A percentile compares a stretch with the other conserved stretches of the same genome.
Conservation (phyloP, 2,797 vertebrate genomes). For the Sparus aurata region DNA sequence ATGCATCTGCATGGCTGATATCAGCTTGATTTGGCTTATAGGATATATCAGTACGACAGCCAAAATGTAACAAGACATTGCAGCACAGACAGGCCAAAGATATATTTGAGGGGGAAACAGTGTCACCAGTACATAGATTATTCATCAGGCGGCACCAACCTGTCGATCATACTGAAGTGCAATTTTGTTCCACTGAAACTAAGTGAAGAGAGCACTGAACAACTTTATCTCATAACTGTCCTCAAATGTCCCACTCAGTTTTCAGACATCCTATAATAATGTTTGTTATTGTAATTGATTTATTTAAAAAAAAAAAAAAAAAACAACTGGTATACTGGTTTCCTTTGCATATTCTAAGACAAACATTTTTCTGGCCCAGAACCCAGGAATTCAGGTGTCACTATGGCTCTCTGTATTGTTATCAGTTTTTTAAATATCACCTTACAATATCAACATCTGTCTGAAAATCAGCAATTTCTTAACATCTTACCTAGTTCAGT, state of each 20-base stretch:
- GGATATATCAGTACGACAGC: neutral
- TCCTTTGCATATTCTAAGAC: too few species aligned
- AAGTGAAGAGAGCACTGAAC: neutral
- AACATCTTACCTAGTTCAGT: slow-evolving; percentile 89
- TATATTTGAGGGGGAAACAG: neutral
- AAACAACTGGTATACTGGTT: too few species aligned
- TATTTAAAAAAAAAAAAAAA: too few species aligned
- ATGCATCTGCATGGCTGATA: neutral
- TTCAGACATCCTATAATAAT: neutral
- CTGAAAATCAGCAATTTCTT: neutral
- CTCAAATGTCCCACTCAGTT: neutral
- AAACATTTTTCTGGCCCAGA: neutral
- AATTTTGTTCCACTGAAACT: neutral
- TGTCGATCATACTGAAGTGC: neutral
- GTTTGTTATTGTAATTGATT: neutral
- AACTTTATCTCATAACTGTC: neutral
- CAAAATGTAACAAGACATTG: neutral
- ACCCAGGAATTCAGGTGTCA: neutral
- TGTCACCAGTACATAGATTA: neutral
- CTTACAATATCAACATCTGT: neutral
- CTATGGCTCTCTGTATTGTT: neutral
- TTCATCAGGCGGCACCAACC: neutral
- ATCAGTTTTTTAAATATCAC: neutral
- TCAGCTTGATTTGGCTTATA: neutral
- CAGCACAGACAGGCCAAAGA: slow-evolving; percentile 1